Base-by-base conservation (phyloP, 2,888 invertebrate genomes). In the Coelopa pilipes region DNA sequence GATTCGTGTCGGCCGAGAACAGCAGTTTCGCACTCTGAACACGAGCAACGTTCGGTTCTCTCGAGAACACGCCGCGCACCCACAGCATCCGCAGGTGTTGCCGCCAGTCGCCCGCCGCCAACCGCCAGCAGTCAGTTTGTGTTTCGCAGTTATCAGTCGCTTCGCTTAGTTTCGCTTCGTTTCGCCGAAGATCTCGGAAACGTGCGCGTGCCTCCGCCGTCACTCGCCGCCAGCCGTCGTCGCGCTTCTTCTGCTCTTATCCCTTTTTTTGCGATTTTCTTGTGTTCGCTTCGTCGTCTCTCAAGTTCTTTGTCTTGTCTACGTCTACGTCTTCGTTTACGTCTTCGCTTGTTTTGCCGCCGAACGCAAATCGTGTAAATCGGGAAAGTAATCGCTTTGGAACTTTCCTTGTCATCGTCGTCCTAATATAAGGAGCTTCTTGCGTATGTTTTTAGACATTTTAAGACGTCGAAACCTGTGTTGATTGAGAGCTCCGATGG, bases 1-100 rank as follows among this genome's bases (percentile, higher is more conserved):
- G 86, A 87, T 87, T 81, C 79, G 82, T 81, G 87, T 87, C 86
- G 87, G 85, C 87, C 86, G 82, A 82, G 83, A 82, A 81, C 81
- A 76, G 73, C 77, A 80, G 82, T 82, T 79, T 79, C 78, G 73
- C 53, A 62, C 70, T 69, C 68, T 49, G 55, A 50, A 45, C 60
- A 68, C 68, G 50, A 76, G 74, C 75, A 74, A 4, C 34, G 34
- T 75, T 77, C 74, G 76, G 71, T 53, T 55, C 49, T 50, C 45
- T 76, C 63, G 46, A 69, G 55, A 69, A 76, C 75, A 66, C 75
- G 72, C 75, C 65, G 50, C 75, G 68, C 62, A 50, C 55, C 13
- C 63, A 66, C 57, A 53, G 70, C 62, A 53, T 62, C 15, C 55
- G 69, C 45, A 34, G 34, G 34, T 74, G 60, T 74, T 59, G 49